phyloP scores from a whole-genome alignment of 2,888 invertebrate species.

The Tiliacea citrago region DNA sequence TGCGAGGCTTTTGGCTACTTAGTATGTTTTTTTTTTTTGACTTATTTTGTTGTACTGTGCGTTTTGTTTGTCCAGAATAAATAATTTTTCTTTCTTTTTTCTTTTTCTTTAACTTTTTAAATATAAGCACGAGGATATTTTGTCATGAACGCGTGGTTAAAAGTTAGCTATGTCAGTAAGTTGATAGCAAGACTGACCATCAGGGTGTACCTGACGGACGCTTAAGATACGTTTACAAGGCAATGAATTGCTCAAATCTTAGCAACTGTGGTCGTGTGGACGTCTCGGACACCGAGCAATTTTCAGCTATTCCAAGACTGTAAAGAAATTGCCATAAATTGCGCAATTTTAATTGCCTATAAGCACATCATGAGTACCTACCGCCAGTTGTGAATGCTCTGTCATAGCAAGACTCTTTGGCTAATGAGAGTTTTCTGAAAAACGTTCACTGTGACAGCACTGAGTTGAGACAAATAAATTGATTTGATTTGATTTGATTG shows the following conservation, averaged over 20 bases:
- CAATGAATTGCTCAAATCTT: neutral
- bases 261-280: neutral
- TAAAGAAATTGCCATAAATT: neutral
- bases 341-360: neutral
- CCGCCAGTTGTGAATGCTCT: neutral
- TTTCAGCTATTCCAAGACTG: neutral
- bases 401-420: neutral
- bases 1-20: too few species aligned
- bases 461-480: too few species aligned
- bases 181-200: neutral
- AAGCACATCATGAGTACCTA: neutral
- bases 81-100: too few species aligned
- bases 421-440: neutral
- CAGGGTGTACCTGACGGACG: neutral
- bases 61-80: too few species aligned
- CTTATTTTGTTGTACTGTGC: too few species aligned
- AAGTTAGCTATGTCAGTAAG: neutral
- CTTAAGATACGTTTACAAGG: neutral
- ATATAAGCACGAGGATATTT: neutral
- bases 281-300: neutral
- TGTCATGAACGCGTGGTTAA: neutral
- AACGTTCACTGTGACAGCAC: too few species aligned
- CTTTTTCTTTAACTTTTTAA: too few species aligned
- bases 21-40: too few species aligned
- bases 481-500: too few species aligned